Evolutionary conservation across 2,113 vertebrate species (phyloP), one percentile per base, ranked within the genome.

Genomic region (Brachyistius frenatus): DNA sequence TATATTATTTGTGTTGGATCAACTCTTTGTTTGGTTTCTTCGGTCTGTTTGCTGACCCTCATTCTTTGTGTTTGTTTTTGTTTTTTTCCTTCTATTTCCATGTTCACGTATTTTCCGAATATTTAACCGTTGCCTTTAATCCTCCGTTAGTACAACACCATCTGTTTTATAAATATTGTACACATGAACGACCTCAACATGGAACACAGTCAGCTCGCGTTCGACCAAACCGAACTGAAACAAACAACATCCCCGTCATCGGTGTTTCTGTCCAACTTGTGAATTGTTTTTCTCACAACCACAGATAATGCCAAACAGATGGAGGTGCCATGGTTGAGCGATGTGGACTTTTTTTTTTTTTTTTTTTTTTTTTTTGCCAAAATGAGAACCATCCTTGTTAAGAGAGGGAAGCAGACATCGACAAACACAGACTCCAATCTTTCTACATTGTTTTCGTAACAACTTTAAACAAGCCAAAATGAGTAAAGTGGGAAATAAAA

Each of bases 101-200:
- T 56, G 49, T 39, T 60, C 8, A 64, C 56, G 8, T 23, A 44
- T 49, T 83, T 86, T 76, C 58, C 71, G 67, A 88, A 68, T 85
- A 85, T 81, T 71, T 73, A 89, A 86, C 75, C 44, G 73, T 83
- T 89, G 85, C 86, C 84, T 91, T 73, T 80, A 83, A 86, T 82
- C 67, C 73, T 81, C 72, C 80, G 63, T 78, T 76, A 81, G 31
- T 50, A 60, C 23, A 60, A 56, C 37, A 63, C 39, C 56, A 52
- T 69, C 54, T 16, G 5, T 84, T 78, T 78, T 64, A 23, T 89
- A 13, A 80, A 83, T 71, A 86, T 67, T 64, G 66, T 81, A 82
- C 78, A 81, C 44, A 73, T 90, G 81, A 84, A 81, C 61, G 78
- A 88, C 86, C 76, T 89, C 63, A 67, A 78, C 66, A 60, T 85